Percentiles rank a stretch among this genome's conserved stretches.
Evolutionary conservation across 2,888 invertebrate genomes (phyloP).

Genomic region (Sarcophaga carnaria): DNA sequence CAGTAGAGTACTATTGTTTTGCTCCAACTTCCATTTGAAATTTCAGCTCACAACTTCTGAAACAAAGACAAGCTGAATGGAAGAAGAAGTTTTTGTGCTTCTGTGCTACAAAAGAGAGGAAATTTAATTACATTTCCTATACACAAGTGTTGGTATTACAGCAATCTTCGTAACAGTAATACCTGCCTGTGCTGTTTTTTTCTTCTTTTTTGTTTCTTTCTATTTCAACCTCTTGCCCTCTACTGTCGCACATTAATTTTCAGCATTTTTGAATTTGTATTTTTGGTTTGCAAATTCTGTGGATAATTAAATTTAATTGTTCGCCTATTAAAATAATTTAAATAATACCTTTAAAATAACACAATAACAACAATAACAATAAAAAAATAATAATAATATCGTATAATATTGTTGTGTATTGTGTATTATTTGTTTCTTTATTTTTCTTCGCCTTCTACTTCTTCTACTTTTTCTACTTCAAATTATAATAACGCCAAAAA

Average conservation of each 20-base stretch:
- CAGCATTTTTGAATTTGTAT: conserved; percentile 33
- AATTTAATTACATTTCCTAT: conserved; percentile 46
- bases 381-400: conserved; percentile 45
- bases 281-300: conserved; percentile 42
- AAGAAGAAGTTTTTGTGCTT: background rate
- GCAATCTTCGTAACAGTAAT: conserved; percentile 1
- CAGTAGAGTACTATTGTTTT: background rate
- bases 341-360: conserved; percentile 60
- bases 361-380: background rate
- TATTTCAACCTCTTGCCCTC: background rate
- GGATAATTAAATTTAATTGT: conserved; percentile 68
- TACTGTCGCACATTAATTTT: conserved; percentile 19
- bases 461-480: background rate
- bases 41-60: background rate
- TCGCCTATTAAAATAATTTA: conserved; percentile 62
- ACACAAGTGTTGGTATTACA: conserved; percentile 7
- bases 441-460: background rate
- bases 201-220: background rate
- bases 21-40: background rate
- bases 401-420: conserved; percentile 1
- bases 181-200: background rate
- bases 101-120: background rate
- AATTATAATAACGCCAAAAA: background rate
- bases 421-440: conserved; percentile 32
- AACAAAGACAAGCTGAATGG: conserved; percentile 13